phyloP scores from a whole-genome alignment of 2,113 vertebrate species.

The Hippoglossus stenolepis region DNA sequence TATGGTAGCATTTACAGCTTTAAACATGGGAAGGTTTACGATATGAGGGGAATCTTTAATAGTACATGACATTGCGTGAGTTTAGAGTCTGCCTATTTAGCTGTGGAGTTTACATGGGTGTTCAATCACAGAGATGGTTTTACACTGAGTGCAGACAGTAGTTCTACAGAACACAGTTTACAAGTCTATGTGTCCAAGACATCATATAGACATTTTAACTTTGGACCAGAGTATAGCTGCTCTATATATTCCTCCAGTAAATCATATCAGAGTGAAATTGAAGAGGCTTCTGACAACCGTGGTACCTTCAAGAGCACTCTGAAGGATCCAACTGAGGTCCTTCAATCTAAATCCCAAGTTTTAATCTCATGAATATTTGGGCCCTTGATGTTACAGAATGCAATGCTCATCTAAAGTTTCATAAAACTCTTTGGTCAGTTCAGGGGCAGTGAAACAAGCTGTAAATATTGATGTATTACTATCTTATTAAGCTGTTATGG shows the following conservation, averaged over 20 bases:
- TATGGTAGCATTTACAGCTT: slow-evolving; percentile 78
- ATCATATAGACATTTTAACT: neutral
- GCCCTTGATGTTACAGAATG: neutral
- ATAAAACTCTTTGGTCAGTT: neutral
- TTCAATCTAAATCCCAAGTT: neutral
- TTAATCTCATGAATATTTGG: neutral
- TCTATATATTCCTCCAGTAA: neutral
- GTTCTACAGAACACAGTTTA: neutral
- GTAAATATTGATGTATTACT: neutral
- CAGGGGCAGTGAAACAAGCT: neutral
- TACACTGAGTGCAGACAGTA: neutral
- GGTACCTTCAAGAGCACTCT: neutral
- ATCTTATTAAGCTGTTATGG: too few species aligned
- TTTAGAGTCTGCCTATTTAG: slow-evolving; percentile 16
- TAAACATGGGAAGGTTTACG: slow-evolving; percentile 47
- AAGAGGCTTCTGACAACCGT: neutral
- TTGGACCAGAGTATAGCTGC: neutral
- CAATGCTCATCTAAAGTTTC: neutral
- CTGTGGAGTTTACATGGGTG: slow-evolving; percentile 5
- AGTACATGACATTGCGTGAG: slow-evolving; percentile 33
- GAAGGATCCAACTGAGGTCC: neutral
- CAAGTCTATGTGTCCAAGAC: neutral
- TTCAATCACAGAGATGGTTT: slow-evolving; percentile 1
- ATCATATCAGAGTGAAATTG: neutral
- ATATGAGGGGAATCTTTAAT: slow-evolving; percentile 65